Base-by-base conservation (phyloP, 2,113 vertebrate genomes). In the Gymnocephalus cernua region DNA sequence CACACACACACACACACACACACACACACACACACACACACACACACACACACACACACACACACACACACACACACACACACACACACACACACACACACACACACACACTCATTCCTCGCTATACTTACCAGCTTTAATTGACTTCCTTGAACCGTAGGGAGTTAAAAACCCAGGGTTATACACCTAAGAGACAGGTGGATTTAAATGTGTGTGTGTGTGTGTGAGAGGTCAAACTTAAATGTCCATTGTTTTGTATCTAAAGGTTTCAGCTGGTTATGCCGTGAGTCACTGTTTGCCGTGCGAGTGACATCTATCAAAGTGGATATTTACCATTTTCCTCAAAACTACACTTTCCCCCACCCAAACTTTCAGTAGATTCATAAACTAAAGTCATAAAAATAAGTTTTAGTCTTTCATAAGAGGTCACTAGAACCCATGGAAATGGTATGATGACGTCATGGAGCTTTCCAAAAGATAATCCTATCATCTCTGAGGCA, bases 201-300 rank as follows among this genome's bases (percentile, higher is more conserved):
- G 38, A 27, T 66, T 48, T 4, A 13, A 54, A 21, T 63, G 10
- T 41, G 47, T 18, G 45, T 38, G 19, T 23, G 19, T 13, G 19
- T 35, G 32, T 35, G 32, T 35, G 32, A 1, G 32, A 78, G 78
- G 78, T 86, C 77, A 80, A 54, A 41, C 38, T 45, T 45, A 78
- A 61, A 64, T 16, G 13, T 59, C 7, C 16, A 12, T 10, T 62
- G 35, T 63, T 63, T 45, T 23, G 5, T 65, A 21, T 78, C 13
- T 19, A 11, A 45, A 5, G 23, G 35, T 66, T 25, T 32, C 19
- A 57, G 8, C 64, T 70, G 27, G 21, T 25, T 19, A 19, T 2
- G 14, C 21, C 48, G 35, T 51, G 21, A 56, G n/a, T 64, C 69
- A 41, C 53, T 62, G 38, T 10, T 38, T 38, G 50, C 10, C 19